Percentiles rank a stretch among this genome's conserved stretches.
Evolutionary conservation across 1,140 invertebrate species (phyloP).

Genomic region (Anthonomus grandis): DNA sequence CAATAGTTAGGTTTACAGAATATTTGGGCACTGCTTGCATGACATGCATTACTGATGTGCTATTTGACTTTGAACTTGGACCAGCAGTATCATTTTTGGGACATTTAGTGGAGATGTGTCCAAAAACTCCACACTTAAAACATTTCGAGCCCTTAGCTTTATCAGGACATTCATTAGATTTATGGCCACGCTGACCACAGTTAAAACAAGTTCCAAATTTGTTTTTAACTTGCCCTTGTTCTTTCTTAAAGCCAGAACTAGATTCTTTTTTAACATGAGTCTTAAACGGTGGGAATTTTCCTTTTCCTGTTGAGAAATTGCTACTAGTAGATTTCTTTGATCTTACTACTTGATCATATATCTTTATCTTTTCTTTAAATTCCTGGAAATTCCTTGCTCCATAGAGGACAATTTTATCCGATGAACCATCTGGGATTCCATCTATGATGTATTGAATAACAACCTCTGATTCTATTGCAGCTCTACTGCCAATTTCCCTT

Average conservation of each 20-base stretch:
- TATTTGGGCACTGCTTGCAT: background rate
- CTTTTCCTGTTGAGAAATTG: background rate
- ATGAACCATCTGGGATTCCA: conserved; percentile 24
- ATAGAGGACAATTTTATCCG: conserved; percentile 25
- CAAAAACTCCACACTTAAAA: conserved; percentile 15
- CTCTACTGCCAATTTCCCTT: conserved; percentile 36
- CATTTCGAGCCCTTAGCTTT: conserved; percentile 15
- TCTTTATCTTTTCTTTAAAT: conserved; percentile 28
- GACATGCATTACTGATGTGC: background rate
- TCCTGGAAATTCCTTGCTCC: conserved; percentile 20
- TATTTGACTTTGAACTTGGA: background rate
- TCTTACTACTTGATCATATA: conserved; percentile 12
- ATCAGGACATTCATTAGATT: conserved; percentile 8
- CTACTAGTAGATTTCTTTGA: background rate
- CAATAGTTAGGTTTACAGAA: background rate
- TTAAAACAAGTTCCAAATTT: conserved; percentile 15
- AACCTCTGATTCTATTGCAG: conserved; percentile 25
- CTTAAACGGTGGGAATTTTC: background rate
- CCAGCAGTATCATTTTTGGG: background rate
- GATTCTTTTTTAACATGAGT: background rate
- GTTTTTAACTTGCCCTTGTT: background rate
- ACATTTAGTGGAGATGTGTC: conserved; percentile 7
- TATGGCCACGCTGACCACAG: conserved; percentile 12
- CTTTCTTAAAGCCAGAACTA: background rate
- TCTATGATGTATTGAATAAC: conserved; percentile 41